Base-by-base conservation (phyloP, 2,888 invertebrate genomes). In the Platycnemis pennipes region DNA sequence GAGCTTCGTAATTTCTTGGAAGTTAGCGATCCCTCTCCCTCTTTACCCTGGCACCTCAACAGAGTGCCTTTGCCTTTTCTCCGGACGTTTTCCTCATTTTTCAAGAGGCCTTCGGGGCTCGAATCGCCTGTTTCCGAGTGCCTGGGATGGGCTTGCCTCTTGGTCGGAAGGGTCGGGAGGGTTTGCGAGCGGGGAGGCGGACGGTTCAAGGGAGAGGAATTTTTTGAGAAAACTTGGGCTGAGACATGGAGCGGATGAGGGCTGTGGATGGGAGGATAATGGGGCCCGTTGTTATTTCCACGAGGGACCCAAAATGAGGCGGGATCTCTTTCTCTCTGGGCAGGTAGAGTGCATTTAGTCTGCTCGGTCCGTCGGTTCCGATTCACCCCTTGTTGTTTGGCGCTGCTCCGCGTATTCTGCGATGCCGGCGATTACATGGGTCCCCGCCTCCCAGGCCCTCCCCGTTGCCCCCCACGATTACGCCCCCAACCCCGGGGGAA, bases 291-390 rank as follows among this genome's bases (percentile, higher is more conserved):
- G 42, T 89, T 56, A 89, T 63, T 63, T 63, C 63, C 63, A 8
- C 56, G 22, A 22, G 63, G n/a, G 4, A 22, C n/a, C 63, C 22
- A 63, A 63, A 56, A 89, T 89, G 49, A 42, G 42, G 37, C 31
- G 31, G 46, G 31, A 37, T 89, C 53, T 89, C 53, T 53, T 89
- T 53, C 53, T 56, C 53, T 22, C 37, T 2, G 22, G 45, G 56
- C 13, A 1, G 45, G 45, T 37, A 26, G 49, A 49, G 53, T 89
- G 53, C 42, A 42, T 53, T 56, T 49, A 88, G 49, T 88, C 11
- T 37, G 89, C 89, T 26, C 53, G 22, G 56, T 89, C 53, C 37
- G 56, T 89, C 89, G 89, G 37, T 53, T 89, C 53, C 89, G 89
- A 89, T 56, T 37, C 49, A 19, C 49, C 37, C 88, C 49, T 19